phyloP scores from a whole-genome alignment of 2,888 invertebrate genomes.

The Ennomos erosarius region DNA sequence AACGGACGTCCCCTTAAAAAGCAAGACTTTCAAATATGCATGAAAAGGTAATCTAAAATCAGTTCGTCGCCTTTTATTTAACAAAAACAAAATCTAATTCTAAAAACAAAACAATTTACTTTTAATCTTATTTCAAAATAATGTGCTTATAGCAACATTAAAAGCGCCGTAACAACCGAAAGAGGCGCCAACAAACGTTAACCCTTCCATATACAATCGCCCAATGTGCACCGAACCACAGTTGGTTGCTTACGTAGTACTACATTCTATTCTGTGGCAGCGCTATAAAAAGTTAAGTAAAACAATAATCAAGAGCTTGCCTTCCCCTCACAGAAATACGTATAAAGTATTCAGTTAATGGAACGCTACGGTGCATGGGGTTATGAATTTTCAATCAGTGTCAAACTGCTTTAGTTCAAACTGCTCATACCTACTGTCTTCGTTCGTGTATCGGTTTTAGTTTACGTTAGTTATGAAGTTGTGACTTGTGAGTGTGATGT shows the following conservation, averaged over 20 bases:
- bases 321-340: conserved; percentile 19
- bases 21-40: not conserved
- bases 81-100: conserved; percentile 1
- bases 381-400: conserved; percentile 27
- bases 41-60: too few species aligned
- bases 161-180: conserved; percentile 15
- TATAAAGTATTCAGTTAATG: conserved; percentile 25
- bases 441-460: conserved; percentile 8
- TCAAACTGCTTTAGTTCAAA: conserved; percentile 25
- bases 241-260: conserved; percentile 26
- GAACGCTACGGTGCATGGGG: conserved; percentile 19
- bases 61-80: not conserved
- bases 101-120: too few species aligned
- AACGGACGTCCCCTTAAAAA: not conserved
- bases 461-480: conserved; percentile 8
- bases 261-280: too few species aligned
- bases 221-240: conserved; percentile 23
- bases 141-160: not conserved
- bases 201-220: conserved; percentile 34
- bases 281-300: conserved; percentile 74
- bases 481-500: too few species aligned
- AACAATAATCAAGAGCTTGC: conserved; percentile 66
- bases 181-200: conserved; percentile 37
- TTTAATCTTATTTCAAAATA: too few species aligned
- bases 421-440: conserved; percentile 20